These are phyloP conservation scores for Nemurella pictetii DNA, from an alignment of 2,888 invertebrate species.

Conservation along the genomic window DNA sequence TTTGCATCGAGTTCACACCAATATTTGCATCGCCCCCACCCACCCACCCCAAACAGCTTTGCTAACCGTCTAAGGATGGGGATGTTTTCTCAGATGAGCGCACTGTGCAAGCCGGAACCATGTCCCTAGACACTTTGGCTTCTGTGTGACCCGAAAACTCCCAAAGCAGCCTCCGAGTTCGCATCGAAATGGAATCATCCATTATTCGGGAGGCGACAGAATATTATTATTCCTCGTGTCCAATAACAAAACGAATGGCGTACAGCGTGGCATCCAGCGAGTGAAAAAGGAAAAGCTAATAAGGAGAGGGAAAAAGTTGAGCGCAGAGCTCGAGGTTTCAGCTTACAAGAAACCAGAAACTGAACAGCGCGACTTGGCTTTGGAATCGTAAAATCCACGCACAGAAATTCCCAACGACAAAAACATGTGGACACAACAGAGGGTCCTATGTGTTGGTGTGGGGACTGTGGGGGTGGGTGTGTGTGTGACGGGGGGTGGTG, in stretches of 20 bases:
- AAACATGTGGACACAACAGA: slow-evolving; percentile 29
- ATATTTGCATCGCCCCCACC: background rate
- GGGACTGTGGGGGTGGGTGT: too few species aligned
- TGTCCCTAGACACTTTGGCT: background rate
- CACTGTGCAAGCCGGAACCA: background rate
- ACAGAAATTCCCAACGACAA: slow-evolving; percentile 21
- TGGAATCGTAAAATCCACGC: slow-evolving; percentile 9
- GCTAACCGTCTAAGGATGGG: background rate
- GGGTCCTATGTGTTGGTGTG: slow-evolving; percentile 17
- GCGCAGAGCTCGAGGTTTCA: background rate
- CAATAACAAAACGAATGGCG: background rate
- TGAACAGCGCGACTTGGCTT: background rate
- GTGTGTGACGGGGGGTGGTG: background rate
- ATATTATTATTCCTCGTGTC: background rate
- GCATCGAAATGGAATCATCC: background rate
- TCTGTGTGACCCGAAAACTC: background rate
- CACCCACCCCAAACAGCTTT: too few species aligned
- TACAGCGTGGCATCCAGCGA: background rate
- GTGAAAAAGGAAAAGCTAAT: background rate
- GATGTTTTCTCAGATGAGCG: background rate
- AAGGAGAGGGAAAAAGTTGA: background rate
- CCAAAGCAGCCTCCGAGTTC: background rate
- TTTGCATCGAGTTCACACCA: too few species aligned
- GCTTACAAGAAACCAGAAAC: slow-evolving; percentile 18
- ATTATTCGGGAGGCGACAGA: background rate